Evolutionary conservation across 2,113 vertebrate genomes (phyloP), one percentile per base, ranked within the genome.

Genomic region (Trogon melanurus): DNA sequence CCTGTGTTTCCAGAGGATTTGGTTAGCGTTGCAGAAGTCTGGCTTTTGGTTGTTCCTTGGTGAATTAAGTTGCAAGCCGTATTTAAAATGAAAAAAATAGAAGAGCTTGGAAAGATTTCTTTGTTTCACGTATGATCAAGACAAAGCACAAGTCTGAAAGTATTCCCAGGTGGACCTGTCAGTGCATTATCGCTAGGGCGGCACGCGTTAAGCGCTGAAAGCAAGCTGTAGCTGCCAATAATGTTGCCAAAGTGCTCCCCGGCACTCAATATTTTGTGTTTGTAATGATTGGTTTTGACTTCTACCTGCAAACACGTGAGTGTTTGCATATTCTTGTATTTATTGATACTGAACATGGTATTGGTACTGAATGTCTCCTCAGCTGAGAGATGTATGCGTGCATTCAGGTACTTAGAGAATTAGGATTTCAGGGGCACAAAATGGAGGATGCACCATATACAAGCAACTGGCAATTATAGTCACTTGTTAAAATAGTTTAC

Each of bases 401-500:
- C 70, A 45, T 30, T 72, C 74, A 10, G 57, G 56, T 83, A 44
- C 57, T 60, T 34, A 23, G 32, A 76, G 56, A 89, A 74, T 41
- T 41, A 18, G 90, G 76, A 61, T 48, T 47, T 91, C 27, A 7
- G 93, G 92, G 69, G 57, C 83, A 93, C 76, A 36, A 64, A 91
- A 88, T 67, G 72, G 36, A 84, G 20, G 83, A 67, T 75, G 82
- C 82, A 89, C 88, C 76, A 62, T 88, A 53, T 74, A 44, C 47
- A 80, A 92, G 69, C 79, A 94, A 76, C 48, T 87, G 85, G 88
- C 61, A 64, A 65, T 92, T 69, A 61, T 3, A 96, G 93, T 92
- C 88, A 79, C 95, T 89, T 87, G 23, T 91, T 95, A 50, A 81
- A 93, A 61, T 53, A 54, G 73, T 89, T 94, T 91, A 84, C 65